Base-by-base conservation (phyloP, 2,113 vertebrate species). In the Pogona vitticeps region DNA sequence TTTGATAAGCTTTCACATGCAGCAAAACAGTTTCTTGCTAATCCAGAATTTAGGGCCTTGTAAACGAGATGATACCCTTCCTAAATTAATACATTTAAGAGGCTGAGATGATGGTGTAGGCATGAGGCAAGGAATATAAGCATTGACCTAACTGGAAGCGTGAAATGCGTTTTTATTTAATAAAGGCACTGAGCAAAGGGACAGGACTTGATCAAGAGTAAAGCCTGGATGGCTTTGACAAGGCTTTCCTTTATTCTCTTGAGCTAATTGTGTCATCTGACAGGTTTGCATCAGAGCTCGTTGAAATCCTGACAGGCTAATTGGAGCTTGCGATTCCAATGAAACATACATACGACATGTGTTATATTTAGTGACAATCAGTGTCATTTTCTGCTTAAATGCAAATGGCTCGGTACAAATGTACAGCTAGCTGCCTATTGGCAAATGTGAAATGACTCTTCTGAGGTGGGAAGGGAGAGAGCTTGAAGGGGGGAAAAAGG, bases 321-420 rank as follows among this genome's bases (percentile, higher is more conserved):
- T 97, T 93, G 93, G 89, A 95, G 94, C 95, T 91, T 95, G 85
- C 70, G 86, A 83, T 93, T 95, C 93, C 93, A 87, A 65, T 92
- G 93, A 94, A 91, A 95, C 85, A 91, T 91, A 82, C 92, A 89
- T 95, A 91, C 13, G 15, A 82, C 90, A 70, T 85, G 93, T 91
- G 93, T 94, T 96, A 94, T 86, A 94, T 93, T 94, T 94, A 94
- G 94, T 95, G 96, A 95, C 96, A 95, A 94, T 95, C 95, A 91
- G 94, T 94, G 95, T 95, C 94, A 94, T 94, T 95, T 95, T 91
- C 93, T 91, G 71, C 91, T 95, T 91, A 92, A 93, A 93, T 92
- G 93, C 84, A 86, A 92, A 84, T 81, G 83, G 90, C 83, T 94
- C 82, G 90, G 85, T 87, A 72, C 86, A 38, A 85, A 92, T 88